Conservation (phyloP, 2,797 vertebrate species). For the Serranus cabrilla region DNA sequence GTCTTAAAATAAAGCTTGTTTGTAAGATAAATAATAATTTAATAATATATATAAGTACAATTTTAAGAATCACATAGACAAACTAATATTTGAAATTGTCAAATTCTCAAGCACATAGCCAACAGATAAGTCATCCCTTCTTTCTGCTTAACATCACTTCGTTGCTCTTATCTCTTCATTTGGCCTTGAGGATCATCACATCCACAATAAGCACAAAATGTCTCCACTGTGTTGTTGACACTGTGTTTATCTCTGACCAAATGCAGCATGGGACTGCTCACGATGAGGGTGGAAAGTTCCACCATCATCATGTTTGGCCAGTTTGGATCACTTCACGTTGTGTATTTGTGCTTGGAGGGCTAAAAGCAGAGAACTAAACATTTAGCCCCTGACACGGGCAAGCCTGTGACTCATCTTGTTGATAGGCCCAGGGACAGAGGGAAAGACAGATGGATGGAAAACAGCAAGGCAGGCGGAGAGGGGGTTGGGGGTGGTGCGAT, state of each 20-base stretch:
- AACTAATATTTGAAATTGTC: conserved; percentile 42
- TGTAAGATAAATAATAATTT: too few relatives aligned
- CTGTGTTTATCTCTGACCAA: conserved; percentile 73
- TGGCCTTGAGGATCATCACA: conserved; percentile 67
- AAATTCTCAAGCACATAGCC: conserved; percentile 40
- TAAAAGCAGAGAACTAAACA: conserved; percentile 92
- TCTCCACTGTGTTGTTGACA: conserved; percentile 70
- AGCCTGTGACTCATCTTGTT: conserved; percentile 81
- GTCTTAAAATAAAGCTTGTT: not conserved
- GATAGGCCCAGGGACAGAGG: conserved; percentile 72
- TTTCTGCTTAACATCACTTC: conserved; percentile 40
- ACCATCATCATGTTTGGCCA: conserved; percentile 70
- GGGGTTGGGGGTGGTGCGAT: conserved; percentile 23
- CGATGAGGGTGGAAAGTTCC: conserved; percentile 79
- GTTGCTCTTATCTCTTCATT: conserved; percentile 62
- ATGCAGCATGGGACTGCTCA: conserved; percentile 54
- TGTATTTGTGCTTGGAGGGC: conserved; percentile 70
- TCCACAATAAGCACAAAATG: conserved; percentile 67
- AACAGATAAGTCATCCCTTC: conserved; percentile 29
- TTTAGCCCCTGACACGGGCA: conserved; percentile 82
- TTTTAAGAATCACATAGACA: conserved; percentile 15
- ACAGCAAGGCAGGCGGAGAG: conserved; percentile 72
- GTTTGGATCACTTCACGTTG: conserved; percentile 45
- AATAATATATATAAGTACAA: not conserved
- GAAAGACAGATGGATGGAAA: conserved; percentile 76